These are phyloP conservation scores for Circaetus cinerascens DNA, from an alignment of 2,113 vertebrate species.

Conservation along the genomic window DNA sequence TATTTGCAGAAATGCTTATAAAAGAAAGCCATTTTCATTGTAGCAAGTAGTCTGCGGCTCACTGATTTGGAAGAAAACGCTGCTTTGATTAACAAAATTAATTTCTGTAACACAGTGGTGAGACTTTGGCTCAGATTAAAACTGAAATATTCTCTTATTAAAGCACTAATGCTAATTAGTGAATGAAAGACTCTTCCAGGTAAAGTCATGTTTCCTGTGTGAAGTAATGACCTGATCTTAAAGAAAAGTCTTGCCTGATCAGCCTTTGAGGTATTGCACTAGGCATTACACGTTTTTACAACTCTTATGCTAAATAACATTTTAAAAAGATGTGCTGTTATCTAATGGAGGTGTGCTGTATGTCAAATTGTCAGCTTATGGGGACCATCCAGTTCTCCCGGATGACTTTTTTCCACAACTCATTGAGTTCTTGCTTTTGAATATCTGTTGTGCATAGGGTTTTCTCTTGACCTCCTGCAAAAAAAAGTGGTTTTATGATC, in stretches of 20 bases:
- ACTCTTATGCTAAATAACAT: not conserved
- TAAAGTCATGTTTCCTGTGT: not conserved
- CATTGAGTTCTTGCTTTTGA: not conserved
- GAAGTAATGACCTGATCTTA: not conserved
- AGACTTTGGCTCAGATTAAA: not conserved
- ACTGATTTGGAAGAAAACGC: not conserved
- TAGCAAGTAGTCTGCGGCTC: not conserved
- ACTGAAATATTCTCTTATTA: not conserved
- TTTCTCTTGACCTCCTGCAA: not conserved
- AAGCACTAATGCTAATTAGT: not conserved
- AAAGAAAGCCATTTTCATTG: not conserved
- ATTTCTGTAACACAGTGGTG: not conserved
- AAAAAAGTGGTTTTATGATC: rapidly evolving
- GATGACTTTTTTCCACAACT: not conserved
- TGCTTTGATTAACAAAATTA: not conserved
- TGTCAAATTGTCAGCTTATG: not conserved
- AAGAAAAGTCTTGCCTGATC: not conserved
- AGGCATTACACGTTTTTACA: not conserved
- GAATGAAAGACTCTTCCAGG: not conserved
- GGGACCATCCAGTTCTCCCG: not conserved
- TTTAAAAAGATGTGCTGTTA: not conserved
- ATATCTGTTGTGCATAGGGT: not conserved
- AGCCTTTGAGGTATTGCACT: not conserved
- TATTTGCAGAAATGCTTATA: not conserved
- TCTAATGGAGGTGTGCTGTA: not conserved